Conservation (phyloP, 1,140 invertebrate genomes). For the Panulirus ornatus region DNA sequence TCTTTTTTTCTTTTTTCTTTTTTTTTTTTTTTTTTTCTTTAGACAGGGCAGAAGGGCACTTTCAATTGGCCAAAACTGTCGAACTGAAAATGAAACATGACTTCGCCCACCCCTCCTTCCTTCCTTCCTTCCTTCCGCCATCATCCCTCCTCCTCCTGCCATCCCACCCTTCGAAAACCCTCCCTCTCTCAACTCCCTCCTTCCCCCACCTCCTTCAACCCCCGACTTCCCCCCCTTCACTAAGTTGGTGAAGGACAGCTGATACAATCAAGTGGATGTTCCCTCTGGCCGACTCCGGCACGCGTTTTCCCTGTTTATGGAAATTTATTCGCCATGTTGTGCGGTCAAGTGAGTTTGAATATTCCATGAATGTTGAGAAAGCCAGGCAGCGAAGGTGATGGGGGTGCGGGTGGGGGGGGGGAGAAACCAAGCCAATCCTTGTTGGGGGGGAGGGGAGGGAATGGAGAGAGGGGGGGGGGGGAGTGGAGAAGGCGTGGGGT, state of each 20-base stretch:
- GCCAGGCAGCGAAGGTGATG: not conserved
- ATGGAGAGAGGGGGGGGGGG: not conserved
- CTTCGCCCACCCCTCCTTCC: not conserved
- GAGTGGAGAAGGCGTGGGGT: not conserved
- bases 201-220: not conserved
- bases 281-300: not conserved
- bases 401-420: not conserved
- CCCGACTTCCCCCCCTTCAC: not conserved
- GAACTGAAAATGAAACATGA: not conserved
- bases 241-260: conserved; percentile 69
- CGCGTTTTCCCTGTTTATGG: conserved; percentile 71
- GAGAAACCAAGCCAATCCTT: too few species aligned
- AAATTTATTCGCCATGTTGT: conserved; percentile 71
- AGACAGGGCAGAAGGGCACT: too few species aligned
- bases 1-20: too few species aligned
- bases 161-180: not conserved
- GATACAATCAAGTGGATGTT: conserved; percentile 70
- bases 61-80: too few species aligned
- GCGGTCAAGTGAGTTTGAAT: conserved; percentile 72
- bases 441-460: not conserved
- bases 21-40: too few species aligned
- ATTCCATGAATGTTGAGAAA: conserved; percentile 71
- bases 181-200: not conserved
- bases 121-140: not conserved
- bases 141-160: too few species aligned